Conservation (phyloP, 2,797 vertebrate genomes). For the Sus cebifrons region DNA sequence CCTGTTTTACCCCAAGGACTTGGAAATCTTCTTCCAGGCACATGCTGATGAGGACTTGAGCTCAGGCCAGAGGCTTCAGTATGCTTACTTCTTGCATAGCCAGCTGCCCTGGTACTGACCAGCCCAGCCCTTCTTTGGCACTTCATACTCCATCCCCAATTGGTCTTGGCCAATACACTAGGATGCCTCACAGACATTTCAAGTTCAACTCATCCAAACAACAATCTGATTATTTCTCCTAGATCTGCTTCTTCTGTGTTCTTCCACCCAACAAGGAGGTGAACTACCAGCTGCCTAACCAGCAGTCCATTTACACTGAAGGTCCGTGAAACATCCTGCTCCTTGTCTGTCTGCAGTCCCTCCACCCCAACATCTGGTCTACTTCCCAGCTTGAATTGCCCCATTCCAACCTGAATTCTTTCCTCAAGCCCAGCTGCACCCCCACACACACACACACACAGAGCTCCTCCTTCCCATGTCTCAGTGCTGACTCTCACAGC, state of each 20-base stretch:
- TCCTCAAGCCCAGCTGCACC: not conserved
- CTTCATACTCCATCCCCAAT: not conserved
- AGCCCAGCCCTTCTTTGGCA: not conserved
- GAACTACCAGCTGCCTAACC: no score
- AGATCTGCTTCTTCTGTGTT: not conserved
- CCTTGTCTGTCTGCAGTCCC: not conserved
- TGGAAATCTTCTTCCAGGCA: not conserved
- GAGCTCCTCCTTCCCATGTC: fast-evolving
- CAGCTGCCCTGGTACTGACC: fast-evolving
- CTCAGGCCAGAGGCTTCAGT: not conserved
- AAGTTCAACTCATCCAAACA: not conserved
- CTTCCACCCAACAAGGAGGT: fast-evolving
- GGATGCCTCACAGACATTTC: not conserved
- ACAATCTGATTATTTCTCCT: not conserved
- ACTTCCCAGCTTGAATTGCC: not conserved
- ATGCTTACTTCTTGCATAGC: fast-evolving
- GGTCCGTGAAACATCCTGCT: not conserved
- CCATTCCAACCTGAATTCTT: not conserved
- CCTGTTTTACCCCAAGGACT: not conserved
- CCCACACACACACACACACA: no score
- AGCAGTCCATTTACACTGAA: not conserved
- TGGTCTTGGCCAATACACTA: fast-evolving
- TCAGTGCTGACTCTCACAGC: not conserved
- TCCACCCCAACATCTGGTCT: no score
- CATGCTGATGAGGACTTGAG: not conserved